These are phyloP conservation scores for Parambassis ranga DNA, from an alignment of 2,797 vertebrate species.

Conservation along the genomic window DNA sequence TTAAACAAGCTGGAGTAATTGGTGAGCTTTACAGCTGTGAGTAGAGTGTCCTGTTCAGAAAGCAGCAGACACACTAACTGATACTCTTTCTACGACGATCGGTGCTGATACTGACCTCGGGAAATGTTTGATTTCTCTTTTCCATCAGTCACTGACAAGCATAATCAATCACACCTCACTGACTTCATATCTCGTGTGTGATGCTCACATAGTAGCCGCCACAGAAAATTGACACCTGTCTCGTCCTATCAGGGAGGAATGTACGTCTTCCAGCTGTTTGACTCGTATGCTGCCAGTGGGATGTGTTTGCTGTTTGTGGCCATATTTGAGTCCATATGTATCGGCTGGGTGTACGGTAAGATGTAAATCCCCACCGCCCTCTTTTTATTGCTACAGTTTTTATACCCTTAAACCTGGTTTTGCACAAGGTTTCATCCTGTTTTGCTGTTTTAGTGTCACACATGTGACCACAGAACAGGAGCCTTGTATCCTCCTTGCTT, in stretches of 20 bases:
- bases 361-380: too few relatives aligned
- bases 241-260: conserved; percentile 89
- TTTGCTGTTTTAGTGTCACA: too few relatives aligned
- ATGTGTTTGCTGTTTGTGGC: conserved; percentile 99
- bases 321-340: conserved; percentile 97
- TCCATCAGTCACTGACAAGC: not conserved
- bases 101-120: too few relatives aligned
- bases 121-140: too few relatives aligned
- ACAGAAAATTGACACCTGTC: conserved; percentile 37
- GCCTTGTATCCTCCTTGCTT: not conserved
- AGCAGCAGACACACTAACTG: too few relatives aligned
- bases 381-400: too few relatives aligned
- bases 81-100: too few relatives aligned
- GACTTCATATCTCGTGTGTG: not conserved
- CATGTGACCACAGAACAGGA: not conserved
- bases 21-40: too few relatives aligned
- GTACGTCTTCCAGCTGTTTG: conserved; percentile 98
- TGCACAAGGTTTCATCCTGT: too few relatives aligned
- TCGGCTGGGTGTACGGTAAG: conserved; percentile 98
- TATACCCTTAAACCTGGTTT: too few relatives aligned
- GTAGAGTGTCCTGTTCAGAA: too few relatives aligned
- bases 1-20: too few relatives aligned
- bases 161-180: not conserved
- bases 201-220: not conserved
- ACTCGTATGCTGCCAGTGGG: conserved; percentile 95